Base-by-base conservation (phyloP, 2,797 vertebrate species). In the Streptopelia turtur region DNA sequence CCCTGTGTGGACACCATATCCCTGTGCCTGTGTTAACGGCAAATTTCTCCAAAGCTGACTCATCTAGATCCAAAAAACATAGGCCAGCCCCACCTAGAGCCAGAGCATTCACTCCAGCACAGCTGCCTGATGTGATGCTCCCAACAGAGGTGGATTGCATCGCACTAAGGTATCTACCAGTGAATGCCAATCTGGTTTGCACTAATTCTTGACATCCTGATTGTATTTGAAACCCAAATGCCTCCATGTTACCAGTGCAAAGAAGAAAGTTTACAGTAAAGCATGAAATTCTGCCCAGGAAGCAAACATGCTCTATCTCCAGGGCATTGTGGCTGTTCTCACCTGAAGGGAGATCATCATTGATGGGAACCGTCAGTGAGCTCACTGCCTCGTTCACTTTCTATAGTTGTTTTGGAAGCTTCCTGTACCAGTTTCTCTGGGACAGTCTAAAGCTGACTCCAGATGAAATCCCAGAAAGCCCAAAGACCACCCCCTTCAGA, bases 81-180 rank as follows among this genome's bases (percentile, higher is more conserved):
- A 69, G 35, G 17, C 56, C 70, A 87, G 13, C 13, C 37, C 18
- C 1, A 10, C 53, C 53, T 75, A 41, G 11, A 69, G 24, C n/a
- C 30, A 31, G 13, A 71, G 3, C 45, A 13, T 43, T 66, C 45
- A 9, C 41, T 79, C 35, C 63, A 87, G 63, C 39, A 52, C 1
- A 5, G 59, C 39, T 52, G 24, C 15, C 35, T 69, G 72, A 49
- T 31, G 28, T 1, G 5, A 70, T 31, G 49, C 5, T 92, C 82
- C 65, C 69, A 68, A 41, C 22, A 90, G 66, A 43, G 35, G 28
- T 2, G 4, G 75, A 74, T 60, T 1, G 0, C 35, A 28, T 24
- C 0, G 0, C 1, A 0, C 23, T 66, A 21, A 11, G 70, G 25
- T 9, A 3, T 61, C 76, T 76, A 53, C n/a, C 72, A 85, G 25